These are phyloP conservation scores for Heliconius nattereri DNA, from an alignment of 1,140 invertebrate species.

Conservation along the genomic window DNA sequence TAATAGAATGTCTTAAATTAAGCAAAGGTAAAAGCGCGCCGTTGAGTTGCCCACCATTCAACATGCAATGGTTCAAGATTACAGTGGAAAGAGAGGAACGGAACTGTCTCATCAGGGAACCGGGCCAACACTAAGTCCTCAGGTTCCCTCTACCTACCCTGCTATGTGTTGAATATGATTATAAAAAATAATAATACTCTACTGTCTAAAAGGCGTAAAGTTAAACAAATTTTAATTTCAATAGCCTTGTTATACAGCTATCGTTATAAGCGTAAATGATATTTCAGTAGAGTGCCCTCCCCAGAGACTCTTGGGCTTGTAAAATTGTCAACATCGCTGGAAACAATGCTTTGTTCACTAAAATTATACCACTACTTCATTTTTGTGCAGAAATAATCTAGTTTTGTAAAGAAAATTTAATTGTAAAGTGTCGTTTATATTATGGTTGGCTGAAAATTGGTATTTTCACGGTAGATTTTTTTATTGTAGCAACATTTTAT, in stretches of 20 bases:
- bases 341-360: background rate
- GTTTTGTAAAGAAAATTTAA: background rate
- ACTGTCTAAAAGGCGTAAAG: background rate
- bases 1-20: too few species aligned
- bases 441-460: background rate
- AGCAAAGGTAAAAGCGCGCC: too few species aligned
- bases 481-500: too few species aligned
- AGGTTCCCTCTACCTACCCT: too few species aligned
- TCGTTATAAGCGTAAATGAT: background rate
- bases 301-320: constrained; percentile 3
- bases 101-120: too few species aligned
- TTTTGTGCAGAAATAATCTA: background rate
- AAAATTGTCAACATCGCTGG: constrained; percentile 2
- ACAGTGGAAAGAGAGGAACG: too few species aligned
- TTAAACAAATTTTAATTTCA: background rate
- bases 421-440: background rate
- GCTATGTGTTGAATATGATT: too few species aligned
- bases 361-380: background rate
- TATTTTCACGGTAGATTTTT: too few species aligned
- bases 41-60: too few species aligned
- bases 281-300: background rate
- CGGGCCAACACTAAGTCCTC: too few species aligned
- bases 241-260: background rate
- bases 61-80: too few species aligned
- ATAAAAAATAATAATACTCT: too few species aligned